Conservation (phyloP, 2,888 invertebrate genomes). For the Trachelus tabidus region DNA sequence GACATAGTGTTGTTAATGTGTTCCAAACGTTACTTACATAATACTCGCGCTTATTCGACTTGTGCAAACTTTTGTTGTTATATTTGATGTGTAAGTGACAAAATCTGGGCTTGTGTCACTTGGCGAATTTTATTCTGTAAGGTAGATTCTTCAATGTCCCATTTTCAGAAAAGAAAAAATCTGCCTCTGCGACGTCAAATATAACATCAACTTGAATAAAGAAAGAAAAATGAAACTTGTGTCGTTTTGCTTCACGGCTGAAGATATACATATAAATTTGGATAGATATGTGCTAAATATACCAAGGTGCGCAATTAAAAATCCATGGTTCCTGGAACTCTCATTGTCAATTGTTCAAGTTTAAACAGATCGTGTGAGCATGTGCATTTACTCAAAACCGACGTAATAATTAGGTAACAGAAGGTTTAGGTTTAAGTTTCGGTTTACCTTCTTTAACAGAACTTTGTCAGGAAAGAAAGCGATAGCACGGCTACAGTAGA, state of each 20-base stretch:
- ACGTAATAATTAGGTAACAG: no score
- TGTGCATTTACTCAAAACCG: background rate
- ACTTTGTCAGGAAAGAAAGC: no score
- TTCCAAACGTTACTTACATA: background rate
- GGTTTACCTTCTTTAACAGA: no score
- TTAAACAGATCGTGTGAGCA: background rate
- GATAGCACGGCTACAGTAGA: no score
- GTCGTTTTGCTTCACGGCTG: background rate
- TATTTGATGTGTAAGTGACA: background rate
- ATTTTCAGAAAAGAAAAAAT: background rate
- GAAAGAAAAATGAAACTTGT: background rate
- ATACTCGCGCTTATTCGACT: no score
- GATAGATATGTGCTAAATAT: background rate
- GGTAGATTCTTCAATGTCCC: background rate
- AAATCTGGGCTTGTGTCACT: background rate
- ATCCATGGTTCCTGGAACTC: background rate
- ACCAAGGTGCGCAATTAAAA: background rate
- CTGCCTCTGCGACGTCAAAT: background rate
- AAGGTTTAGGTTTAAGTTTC: no score
- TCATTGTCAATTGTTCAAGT: background rate
- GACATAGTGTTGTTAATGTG: background rate
- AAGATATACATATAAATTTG: background rate
- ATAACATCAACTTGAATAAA: background rate
- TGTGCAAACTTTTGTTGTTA: no score
- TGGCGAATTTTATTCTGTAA: background rate